Conservation (phyloP, 2,888 invertebrate genomes). For the Pilophorus perplexus region DNA sequence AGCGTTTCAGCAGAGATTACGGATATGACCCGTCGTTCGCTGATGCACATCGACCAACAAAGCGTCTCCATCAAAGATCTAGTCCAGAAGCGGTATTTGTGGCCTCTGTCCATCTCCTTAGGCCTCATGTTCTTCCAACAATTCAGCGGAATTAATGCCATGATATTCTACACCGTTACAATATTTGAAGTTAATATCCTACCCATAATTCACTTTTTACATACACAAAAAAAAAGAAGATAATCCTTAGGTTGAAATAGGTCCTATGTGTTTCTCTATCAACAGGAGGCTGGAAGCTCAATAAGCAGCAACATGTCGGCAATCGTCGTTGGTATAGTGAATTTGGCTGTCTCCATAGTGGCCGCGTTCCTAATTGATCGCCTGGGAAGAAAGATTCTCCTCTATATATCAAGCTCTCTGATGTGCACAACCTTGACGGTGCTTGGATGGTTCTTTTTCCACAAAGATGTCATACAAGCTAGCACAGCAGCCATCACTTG, state of each 20-base stretch:
- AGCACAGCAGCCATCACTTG: slow-evolving; percentile 57
- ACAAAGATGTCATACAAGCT: slow-evolving; percentile 56
- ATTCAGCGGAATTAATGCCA: slow-evolving; percentile 90
- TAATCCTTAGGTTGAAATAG: slow-evolving; percentile 48
- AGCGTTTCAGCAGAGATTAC: slow-evolving; percentile 76
- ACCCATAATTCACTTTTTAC: no score
- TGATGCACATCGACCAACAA: slow-evolving; percentile 62
- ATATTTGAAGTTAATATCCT: slow-evolving; percentile 76
- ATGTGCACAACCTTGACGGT: slow-evolving; percentile 72
- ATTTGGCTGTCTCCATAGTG: slow-evolving; percentile 82
- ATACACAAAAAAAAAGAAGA: no score
- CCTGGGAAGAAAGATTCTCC: slow-evolving; percentile 81
- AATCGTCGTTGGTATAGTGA: slow-evolving; percentile 84
- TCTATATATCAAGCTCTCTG: slow-evolving; percentile 76
- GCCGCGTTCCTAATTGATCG: slow-evolving; percentile 84
- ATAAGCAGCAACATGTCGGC: slow-evolving; percentile 74
- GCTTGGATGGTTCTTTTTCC: slow-evolving; percentile 76
- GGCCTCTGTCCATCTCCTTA: slow-evolving; percentile 76
- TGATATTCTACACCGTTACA: slow-evolving; percentile 86
- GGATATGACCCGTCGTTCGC: slow-evolving; percentile 69
- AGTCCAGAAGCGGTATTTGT: slow-evolving; percentile 65
- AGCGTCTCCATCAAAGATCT: slow-evolving; percentile 59
- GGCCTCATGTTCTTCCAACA: slow-evolving; percentile 96
- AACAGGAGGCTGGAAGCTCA: slow-evolving; percentile 73
- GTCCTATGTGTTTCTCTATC: no score